A percentile compares a stretch with the other conserved stretches of the same genome.
phyloP scores from a whole-genome alignment of 30 jellyfish, hydroid and myxozoan species.

The Hydractinia echinata region DNA sequence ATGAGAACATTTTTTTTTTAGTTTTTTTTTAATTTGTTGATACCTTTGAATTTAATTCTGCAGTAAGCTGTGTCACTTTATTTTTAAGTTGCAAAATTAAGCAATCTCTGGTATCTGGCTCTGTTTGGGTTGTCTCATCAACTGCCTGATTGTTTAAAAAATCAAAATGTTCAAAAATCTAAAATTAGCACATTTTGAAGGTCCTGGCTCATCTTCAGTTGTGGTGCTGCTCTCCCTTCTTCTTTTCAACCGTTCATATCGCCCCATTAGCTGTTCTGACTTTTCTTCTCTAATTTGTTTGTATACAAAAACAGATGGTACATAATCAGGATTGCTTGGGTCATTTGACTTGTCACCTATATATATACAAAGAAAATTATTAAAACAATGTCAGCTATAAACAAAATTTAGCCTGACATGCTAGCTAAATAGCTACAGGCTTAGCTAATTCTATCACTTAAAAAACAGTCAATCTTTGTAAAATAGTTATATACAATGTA shows the following conservation, averaged over 20 bases:
- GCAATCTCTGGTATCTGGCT: slow-evolving; percentile 8
- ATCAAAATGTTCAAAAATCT: too few species aligned
- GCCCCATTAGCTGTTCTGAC: not conserved
- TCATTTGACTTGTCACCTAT: slow-evolving; percentile 14
- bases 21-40: not conserved
- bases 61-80: not conserved
- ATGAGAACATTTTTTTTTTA: not conserved
- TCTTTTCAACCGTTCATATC: not conserved
- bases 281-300: not conserved
- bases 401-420: too few species aligned
- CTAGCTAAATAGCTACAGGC: too few species aligned
- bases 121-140: slow-evolving; percentile 10
- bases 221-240: not conserved
- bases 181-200: not conserved
- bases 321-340: not conserved
- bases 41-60: not conserved
- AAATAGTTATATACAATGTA: too few species aligned
- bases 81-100: not conserved
- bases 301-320: slow-evolving; percentile 16
- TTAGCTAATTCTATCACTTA: too few species aligned
- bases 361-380: too few species aligned
- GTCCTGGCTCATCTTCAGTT: slow-evolving; percentile 6
- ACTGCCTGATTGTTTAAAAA: not conserved
- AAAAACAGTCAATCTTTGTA: too few species aligned
- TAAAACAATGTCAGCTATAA: too few species aligned